Evolutionary conservation across 64 coral and sea anemone species (phyloP).

Genomic region (Porites lutea): DNA sequence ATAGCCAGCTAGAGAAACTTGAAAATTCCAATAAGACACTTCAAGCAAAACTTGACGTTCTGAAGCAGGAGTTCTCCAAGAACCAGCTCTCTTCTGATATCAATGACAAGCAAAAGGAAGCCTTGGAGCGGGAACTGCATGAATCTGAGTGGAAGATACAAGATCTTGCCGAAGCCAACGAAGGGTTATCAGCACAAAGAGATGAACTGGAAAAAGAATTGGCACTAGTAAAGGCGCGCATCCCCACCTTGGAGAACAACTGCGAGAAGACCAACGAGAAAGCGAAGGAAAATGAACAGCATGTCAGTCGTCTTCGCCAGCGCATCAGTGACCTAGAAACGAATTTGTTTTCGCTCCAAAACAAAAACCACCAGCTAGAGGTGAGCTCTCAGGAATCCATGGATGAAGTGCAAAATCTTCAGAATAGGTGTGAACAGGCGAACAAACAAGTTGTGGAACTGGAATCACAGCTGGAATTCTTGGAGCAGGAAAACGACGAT

Average conservation of each 20-base stretch:
- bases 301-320: constrained; percentile 56
- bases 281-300: constrained; percentile 76
- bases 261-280: constrained; percentile 80
- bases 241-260: constrained; percentile 71
- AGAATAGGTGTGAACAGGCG: constrained; percentile 54
- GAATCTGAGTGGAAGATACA: constrained; percentile 75
- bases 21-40: constrained; percentile 81
- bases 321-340: constrained; percentile 76
- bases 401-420: constrained; percentile 50
- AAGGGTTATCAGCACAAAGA: constrained; percentile 44
- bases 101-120: constrained; percentile 72
- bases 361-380: constrained; percentile 74
- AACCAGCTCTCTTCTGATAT: constrained; percentile 88
- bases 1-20: constrained; percentile 73
- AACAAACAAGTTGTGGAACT: constrained; percentile 28
- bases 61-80: constrained; percentile 81
- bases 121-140: constrained; percentile 64
- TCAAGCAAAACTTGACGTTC: constrained; percentile 73
- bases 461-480: constrained; percentile 55
- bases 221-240: constrained; percentile 54
- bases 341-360: constrained; percentile 76
- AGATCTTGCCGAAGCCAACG: constrained; percentile 82
- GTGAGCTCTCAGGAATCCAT: constrained; percentile 56
- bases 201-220: constrained; percentile 89
- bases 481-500: constrained; percentile 81